Conservation (phyloP, 2,888 invertebrate genomes). For the Drosophila incognita region DNA sequence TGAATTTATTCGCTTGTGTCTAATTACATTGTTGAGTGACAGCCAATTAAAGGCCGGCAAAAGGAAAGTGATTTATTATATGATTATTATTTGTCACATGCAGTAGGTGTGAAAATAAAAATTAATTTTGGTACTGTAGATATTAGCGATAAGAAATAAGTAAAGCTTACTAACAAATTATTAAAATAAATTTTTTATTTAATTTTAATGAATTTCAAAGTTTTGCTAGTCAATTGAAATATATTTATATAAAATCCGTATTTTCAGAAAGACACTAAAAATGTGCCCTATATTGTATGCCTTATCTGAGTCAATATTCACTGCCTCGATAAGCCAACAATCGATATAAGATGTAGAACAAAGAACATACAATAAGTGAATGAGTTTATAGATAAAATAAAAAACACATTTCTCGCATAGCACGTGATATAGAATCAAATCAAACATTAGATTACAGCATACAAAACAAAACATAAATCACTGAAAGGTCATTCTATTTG, state of each 20-base stretch:
- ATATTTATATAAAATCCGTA: neutral
- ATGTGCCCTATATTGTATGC: conserved; percentile 4
- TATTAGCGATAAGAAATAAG: neutral
- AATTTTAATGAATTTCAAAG: neutral
- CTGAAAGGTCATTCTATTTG: conserved; percentile 50
- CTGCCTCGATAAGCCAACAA: conserved; percentile 36
- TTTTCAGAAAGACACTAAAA: neutral
- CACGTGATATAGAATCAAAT: conserved; percentile 29
- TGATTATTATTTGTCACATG: neutral
- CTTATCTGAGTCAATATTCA: conserved; percentile 42
- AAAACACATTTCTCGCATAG: neutral
- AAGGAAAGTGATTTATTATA: conserved; percentile 24
- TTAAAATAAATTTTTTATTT: neutral
- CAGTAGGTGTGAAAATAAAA: neutral
- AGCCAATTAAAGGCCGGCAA: conserved; percentile 10
- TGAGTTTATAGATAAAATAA: neutral
- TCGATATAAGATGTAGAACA: conserved; percentile 25
- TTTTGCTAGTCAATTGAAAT: neutral
- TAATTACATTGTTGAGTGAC: conserved; percentile 20
- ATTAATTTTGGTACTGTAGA: no score
- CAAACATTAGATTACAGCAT: conserved; percentile 3
- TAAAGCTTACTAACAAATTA: neutral
- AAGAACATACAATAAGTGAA: conserved; percentile 6
- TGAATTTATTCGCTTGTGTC: neutral
- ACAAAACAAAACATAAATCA: conserved; percentile 49